Base-by-base conservation (phyloP, 2,888 invertebrate species). In the Nomada fabriciana region DNA sequence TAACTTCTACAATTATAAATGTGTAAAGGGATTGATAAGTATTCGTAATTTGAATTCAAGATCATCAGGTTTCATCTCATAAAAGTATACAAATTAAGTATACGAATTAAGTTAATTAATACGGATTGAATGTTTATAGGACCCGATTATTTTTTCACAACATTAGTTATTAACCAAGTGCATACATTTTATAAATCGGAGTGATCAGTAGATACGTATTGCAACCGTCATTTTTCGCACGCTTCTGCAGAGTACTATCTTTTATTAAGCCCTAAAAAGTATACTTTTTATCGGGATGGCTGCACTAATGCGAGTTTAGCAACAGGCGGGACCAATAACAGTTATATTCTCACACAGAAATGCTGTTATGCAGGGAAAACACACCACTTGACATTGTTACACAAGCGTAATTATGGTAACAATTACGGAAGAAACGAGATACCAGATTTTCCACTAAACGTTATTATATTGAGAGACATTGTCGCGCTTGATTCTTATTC, bases 271-370 rank as follows among this genome's bases (percentile, higher is more conserved):
- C 15, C 9, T 5, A 7, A 36, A 53, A 20, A 36, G 18, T 23
- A 10, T 53, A 68, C 23, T 2, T 23, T 42, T 57, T 57, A 42
- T 13, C 11, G 25, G 11, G 25, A 23, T 55, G 23, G 23, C 23
- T 57, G 43, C 55, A 42, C 55, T 1, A 23, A 43, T 13, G 10
- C 20, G 25, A 42, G 55, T 57, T 69, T 25, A 69, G 55, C 55
- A 69, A 57, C 42, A 69, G 68, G 55, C 68, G 55, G 25, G 25
- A 43, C 52, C 57, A 25, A 57, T 57, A 69, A 57, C 68, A 25
- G 20, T 69, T 69, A 55, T 18, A 50, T 1, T 43, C 23, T 18
- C 18, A 18, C 36, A 25, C 4, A 11, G 23, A 18, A 23, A 36
- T 11, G 42, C 15, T 68, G 23, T 42, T 67, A 15, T 15, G 13